A percentile compares a stretch with the other conserved stretches of the same genome.
phyloP scores from a whole-genome alignment of 1,140 invertebrate genomes.

The Artemia franciscana region DNA sequence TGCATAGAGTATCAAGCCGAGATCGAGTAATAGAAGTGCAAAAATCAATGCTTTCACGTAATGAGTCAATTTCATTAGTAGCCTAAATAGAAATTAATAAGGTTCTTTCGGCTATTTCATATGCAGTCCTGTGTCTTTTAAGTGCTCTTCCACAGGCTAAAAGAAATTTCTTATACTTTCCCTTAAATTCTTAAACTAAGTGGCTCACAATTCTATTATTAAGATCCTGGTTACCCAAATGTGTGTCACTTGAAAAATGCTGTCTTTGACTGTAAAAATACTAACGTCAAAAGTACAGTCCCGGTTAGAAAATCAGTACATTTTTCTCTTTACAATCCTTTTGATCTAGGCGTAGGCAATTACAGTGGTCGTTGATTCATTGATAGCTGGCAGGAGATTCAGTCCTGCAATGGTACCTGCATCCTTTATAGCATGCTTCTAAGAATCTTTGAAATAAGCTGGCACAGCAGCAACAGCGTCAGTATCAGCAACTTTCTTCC shows the following conservation, averaged over 20 bases:
- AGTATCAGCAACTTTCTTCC: slow-evolving; percentile 22
- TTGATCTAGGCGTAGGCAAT: slow-evolving; percentile 37
- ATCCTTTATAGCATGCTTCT: slow-evolving; percentile 30
- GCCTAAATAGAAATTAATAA: slow-evolving; percentile 81
- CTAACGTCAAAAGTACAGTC: slow-evolving; percentile 81
- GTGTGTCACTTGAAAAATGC: slow-evolving; percentile 34
- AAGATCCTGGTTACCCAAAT: too few species aligned
- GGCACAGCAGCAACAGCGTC: slow-evolving; percentile 30
- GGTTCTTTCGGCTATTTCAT: too few species aligned
- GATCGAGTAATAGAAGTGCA: slow-evolving; percentile 84
- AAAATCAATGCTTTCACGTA: slow-evolving; percentile 87
- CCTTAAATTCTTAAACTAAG: too few species aligned
- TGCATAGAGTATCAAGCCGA: slow-evolving; percentile 68
- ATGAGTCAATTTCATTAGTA: slow-evolving; percentile 76
- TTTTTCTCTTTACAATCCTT: slow-evolving; percentile 36
- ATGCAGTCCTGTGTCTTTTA: too few species aligned
- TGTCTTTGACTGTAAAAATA: slow-evolving; percentile 44
- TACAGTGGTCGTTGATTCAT: slow-evolving; percentile 51
- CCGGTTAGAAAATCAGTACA: slow-evolving; percentile 77
- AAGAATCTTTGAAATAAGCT: slow-evolving; percentile 30
- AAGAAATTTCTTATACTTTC: too few species aligned
- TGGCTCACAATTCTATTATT: too few species aligned
- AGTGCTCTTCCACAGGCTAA: too few species aligned
- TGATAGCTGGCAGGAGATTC: slow-evolving; percentile 55
- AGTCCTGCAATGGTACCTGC: slow-evolving; percentile 33